These are phyloP conservation scores for Carpatolechia fugitivella DNA, from an alignment of 2,888 invertebrate genomes.

Conservation along the genomic window DNA sequence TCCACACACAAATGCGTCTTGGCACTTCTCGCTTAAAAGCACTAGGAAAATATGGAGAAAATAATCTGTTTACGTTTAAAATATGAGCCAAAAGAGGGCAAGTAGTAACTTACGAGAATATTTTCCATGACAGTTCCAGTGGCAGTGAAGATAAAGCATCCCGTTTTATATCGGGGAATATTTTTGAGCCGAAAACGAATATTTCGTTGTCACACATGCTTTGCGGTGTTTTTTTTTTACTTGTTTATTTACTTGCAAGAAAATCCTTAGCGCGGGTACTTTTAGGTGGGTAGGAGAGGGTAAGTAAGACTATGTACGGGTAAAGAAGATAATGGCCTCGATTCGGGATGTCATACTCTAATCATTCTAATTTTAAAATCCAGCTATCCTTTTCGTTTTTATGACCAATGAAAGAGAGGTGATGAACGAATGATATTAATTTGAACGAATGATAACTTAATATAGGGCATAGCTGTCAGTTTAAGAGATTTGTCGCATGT, in stretches of 20 bases:
- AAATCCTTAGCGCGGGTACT: no score
- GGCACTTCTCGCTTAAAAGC: conserved; percentile 15
- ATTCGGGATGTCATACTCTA: no score
- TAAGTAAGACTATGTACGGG: no score
- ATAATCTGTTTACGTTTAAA: conserved; percentile 28
- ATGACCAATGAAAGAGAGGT: no score
- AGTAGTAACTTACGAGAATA: conserved; percentile 68
- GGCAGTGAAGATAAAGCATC: conserved; percentile 62
- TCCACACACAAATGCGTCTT: conserved; percentile 10
- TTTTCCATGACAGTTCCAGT: conserved; percentile 65
- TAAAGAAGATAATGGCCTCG: no score
- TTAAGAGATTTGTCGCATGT: no score
- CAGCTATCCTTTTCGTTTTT: no score
- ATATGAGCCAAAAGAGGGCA: conserved; percentile 24
- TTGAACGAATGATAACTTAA: no score
- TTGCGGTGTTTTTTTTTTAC: background rate
- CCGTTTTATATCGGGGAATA: conserved; percentile 42
- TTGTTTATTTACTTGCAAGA: background rate
- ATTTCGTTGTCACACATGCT: conserved; percentile 36
- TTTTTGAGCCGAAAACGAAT: conserved; percentile 63
- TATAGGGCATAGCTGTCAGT: no score
- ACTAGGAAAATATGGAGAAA: conserved; percentile 18
- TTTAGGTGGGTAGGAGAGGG: no score
- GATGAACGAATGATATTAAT: no score
- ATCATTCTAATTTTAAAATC: no score